phyloP scores from a whole-genome alignment of 2,113 vertebrate genomes.

The Forbesichthys papilliferus region DNA sequence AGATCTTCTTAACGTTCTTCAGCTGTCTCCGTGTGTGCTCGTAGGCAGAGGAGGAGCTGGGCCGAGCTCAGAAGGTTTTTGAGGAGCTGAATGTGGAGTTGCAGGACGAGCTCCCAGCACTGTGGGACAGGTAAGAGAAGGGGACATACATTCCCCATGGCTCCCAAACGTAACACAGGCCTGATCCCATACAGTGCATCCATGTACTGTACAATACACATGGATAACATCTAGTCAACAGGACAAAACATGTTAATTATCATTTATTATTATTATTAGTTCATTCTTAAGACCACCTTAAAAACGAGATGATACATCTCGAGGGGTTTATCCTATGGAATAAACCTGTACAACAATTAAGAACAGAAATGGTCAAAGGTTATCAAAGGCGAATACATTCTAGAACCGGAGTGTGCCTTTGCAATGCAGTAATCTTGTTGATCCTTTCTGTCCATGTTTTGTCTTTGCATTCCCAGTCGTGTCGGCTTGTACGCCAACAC shows the following conservation, averaged over 20 bases:
- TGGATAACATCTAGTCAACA: too few relatives aligned
- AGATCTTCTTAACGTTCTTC: not conserved
- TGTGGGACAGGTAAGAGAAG: conserved; percentile 89
- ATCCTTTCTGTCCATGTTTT: not conserved
- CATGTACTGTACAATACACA: too few relatives aligned
- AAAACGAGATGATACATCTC: too few relatives aligned
- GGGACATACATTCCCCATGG: not conserved
- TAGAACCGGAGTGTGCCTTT: not conserved
- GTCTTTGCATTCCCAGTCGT: conserved; percentile 76
- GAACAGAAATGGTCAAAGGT: too few relatives aligned
- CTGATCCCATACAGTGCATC: too few relatives aligned
- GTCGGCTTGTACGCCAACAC: conserved; percentile 96
- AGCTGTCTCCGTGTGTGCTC: conserved; percentile 15
- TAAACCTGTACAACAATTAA: too few relatives aligned
- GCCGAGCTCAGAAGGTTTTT: conserved; percentile 96
- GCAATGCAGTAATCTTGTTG: not conserved
- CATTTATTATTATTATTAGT: too few relatives aligned
- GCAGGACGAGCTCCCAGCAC: conserved; percentile 92
- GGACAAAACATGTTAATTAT: too few relatives aligned
- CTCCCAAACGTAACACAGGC: too few relatives aligned
- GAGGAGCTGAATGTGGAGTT: conserved; percentile 96
- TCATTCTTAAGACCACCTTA: too few relatives aligned
- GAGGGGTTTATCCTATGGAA: too few relatives aligned
- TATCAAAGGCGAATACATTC: too few relatives aligned
- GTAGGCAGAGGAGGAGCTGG: conserved; percentile 96